These are phyloP conservation scores for Dunckerocampus dactyliophorus DNA, from an alignment of 2,113 vertebrate genomes.

Conservation along the genomic window DNA sequence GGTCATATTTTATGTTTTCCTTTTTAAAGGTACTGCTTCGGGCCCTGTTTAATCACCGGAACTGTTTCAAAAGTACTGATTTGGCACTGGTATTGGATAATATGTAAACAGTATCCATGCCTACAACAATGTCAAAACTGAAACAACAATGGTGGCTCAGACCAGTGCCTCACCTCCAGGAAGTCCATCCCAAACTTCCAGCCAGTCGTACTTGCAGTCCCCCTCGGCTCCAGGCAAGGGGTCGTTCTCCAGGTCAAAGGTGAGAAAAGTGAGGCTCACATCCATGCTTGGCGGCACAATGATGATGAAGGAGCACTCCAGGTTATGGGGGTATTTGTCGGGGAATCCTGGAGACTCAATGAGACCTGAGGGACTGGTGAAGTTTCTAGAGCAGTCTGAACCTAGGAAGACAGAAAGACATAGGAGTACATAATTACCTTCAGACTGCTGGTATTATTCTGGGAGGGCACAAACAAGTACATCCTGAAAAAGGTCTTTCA, in stretches of 20 bases:
- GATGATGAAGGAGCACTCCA: slow-evolving; percentile 95
- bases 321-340: slow-evolving; percentile 97
- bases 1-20: no score
- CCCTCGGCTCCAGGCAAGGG: slow-evolving; percentile 87
- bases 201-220: slow-evolving; percentile 98
- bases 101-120: not conserved
- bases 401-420: slow-evolving; percentile 65
- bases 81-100: no score
- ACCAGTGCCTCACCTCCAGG: slow-evolving; percentile 81
- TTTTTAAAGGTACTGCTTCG: no score
- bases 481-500: no score
- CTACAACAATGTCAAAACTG: not conserved
- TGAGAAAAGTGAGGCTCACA: slow-evolving; percentile 88
- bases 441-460: no score
- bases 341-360: slow-evolving; percentile 95
- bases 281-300: slow-evolving; percentile 92
- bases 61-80: not conserved
- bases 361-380: slow-evolving; percentile 83
- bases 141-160: not conserved
- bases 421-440: no score
- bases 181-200: slow-evolving; percentile 97
- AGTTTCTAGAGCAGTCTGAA: slow-evolving; percentile 96
- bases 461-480: no score
- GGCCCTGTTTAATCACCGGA: no score
- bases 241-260: slow-evolving; percentile 96